These are phyloP conservation scores for Plagiodera versicolora DNA, from an alignment of 2,888 invertebrate genomes.

Conservation along the genomic window DNA sequence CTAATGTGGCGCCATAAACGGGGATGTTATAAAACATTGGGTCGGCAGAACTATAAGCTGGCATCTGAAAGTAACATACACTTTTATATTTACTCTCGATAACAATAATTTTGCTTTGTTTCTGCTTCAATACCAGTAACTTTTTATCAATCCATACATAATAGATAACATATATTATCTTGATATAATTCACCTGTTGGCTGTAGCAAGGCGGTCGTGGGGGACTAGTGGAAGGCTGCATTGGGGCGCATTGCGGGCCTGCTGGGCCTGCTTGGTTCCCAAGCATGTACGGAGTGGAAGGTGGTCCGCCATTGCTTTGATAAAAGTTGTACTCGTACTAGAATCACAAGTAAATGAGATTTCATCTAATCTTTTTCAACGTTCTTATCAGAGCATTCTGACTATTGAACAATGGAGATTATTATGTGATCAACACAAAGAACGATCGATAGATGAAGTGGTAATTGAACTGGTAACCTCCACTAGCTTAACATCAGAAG, in stretches of 20 bases:
- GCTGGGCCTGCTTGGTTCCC: constrained; percentile 35
- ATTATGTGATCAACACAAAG: no score
- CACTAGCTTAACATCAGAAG: no score
- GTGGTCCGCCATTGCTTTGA: constrained; percentile 46
- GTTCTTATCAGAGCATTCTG: no score
- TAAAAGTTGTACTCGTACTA: constrained; percentile 52
- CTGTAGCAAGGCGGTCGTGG: constrained; percentile 36
- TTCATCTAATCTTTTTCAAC: no score
- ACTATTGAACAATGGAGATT: background rate
- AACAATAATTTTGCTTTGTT: no score
- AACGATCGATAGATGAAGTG: no score
- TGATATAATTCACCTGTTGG: constrained; percentile 30
- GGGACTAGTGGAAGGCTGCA: constrained; percentile 29
- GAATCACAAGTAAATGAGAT: constrained; percentile 25
- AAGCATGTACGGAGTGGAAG: constrained; percentile 30
- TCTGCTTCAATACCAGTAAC: no score
- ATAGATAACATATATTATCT: no score
- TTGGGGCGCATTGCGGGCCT: constrained; percentile 30
- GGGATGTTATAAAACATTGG: constrained; percentile 47
- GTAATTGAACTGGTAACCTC: no score
- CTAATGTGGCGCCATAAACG: constrained; percentile 45
- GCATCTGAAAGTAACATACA: constrained; percentile 23
- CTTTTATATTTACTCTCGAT: no score
- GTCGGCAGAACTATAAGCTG: constrained; percentile 31
- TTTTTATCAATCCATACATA: no score